Evolutionary conservation across 2,888 invertebrate genomes (phyloP).

Genomic region (Chymomyza fuscimana): DNA sequence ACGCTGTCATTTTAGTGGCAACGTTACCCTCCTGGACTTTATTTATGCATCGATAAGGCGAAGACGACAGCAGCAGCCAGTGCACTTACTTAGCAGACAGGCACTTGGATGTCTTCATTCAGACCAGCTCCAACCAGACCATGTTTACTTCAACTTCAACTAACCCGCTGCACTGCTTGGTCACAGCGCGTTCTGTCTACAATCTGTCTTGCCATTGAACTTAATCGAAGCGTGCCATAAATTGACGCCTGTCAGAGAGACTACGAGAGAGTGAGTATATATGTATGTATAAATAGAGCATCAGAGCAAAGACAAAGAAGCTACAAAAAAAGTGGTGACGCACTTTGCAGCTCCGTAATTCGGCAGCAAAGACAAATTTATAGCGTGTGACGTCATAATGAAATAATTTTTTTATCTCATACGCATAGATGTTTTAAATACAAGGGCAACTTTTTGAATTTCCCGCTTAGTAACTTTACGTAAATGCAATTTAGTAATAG

Average conservation of each 20-base stretch:
- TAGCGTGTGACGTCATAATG: too few relatives aligned
- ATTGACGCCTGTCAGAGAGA: constrained; percentile 62
- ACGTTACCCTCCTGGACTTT: constrained; percentile 26
- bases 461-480: too few relatives aligned
- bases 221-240: constrained; percentile 73
- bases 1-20: constrained; percentile 34
- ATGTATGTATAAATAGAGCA: too few relatives aligned
- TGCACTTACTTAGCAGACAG: constrained; percentile 25
- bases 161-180: neutral
- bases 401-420: too few relatives aligned
- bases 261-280: constrained; percentile 32
- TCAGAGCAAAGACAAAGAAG: too few relatives aligned
- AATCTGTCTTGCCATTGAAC: constrained; percentile 59
- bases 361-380: too few relatives aligned
- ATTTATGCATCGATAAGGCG: constrained; percentile 67
- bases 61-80: constrained; percentile 38
- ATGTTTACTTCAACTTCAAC: neutral
- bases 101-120: constrained; percentile 59
- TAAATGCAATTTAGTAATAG: too few relatives aligned
- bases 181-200: neutral
- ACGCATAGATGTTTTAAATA: too few relatives aligned
- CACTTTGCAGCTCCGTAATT: too few relatives aligned
- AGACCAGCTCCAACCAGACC: constrained; percentile 19
- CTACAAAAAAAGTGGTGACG: too few relatives aligned
- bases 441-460: too few relatives aligned